A percentile compares a stretch with the other conserved stretches of the same genome.
Conservation (phyloP, 2,113 vertebrate species). For the Brevimyrus niger region DNA sequence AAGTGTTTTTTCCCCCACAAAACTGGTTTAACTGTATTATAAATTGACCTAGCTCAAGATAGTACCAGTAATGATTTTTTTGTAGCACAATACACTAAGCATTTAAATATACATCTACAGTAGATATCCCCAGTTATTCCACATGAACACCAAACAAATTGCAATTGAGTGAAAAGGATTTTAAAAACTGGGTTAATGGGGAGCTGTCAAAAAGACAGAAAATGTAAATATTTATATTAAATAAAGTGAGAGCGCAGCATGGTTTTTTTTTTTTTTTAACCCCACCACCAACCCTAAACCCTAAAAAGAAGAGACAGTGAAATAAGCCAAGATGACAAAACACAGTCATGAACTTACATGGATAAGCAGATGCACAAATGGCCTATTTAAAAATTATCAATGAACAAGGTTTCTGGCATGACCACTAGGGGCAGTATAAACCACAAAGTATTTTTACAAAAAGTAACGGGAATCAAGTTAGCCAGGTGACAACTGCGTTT, state of each 20-base stretch:
- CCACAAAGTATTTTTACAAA: constrained; percentile 60
- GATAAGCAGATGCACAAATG: not conserved
- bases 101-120: not conserved
- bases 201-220: not conserved
- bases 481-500: constrained; percentile 26
- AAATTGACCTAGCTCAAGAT: not conserved
- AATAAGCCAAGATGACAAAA: not conserved
- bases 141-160: not conserved
- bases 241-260: not conserved
- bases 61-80: not conserved
- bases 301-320: not conserved
- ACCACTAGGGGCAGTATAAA: constrained; percentile 59
- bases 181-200: not conserved
- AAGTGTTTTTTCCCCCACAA: not conserved
- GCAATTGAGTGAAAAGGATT: not conserved
- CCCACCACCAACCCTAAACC: not conserved
- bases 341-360: not conserved
- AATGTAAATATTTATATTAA: not conserved
- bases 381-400: not conserved
- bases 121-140: not conserved
- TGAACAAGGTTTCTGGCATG: not conserved
- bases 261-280: not conserved
- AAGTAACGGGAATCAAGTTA: constrained; percentile 29
- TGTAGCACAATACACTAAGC: not conserved
- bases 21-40: not conserved